Conservation (phyloP, 2,888 invertebrate genomes). For the Megaustenia siamemsis region DNA sequence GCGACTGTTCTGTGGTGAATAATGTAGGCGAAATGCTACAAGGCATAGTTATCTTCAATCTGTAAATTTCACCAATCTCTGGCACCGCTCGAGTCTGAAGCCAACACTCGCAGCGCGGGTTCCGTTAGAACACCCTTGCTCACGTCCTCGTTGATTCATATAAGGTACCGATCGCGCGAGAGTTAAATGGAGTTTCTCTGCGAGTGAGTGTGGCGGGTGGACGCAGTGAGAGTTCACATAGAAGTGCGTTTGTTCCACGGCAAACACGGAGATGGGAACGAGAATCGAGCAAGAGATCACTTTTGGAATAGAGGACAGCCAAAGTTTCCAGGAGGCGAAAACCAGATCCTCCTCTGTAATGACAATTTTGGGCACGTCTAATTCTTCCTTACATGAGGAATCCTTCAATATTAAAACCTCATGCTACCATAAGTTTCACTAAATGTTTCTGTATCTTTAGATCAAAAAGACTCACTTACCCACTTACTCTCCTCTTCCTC, state of each 20-base stretch:
- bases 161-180: conserved; percentile 31
- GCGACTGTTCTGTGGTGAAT: neutral
- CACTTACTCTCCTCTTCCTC: no score
- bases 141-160: conserved; percentile 20
- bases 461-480: no score
- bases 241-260: neutral
- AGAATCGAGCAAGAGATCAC: neutral
- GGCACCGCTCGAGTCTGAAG: conserved; percentile 10
- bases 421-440: no score
- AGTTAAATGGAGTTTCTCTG: conserved; percentile 28
- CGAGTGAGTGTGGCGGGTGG: neutral
- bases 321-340: no score
- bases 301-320: no score
- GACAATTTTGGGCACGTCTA: no score
- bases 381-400: no score
- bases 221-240: neutral
- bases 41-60: conserved; percentile 12
- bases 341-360: no score
- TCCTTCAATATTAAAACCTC: no score
- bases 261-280: neutral
- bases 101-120: conserved; percentile 6
- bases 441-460: no score
- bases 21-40: neutral
- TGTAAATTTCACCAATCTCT: neutral
- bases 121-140: neutral